phyloP scores from a whole-genome alignment of 2,797 vertebrate genomes.

The Carduelis carduelis region DNA sequence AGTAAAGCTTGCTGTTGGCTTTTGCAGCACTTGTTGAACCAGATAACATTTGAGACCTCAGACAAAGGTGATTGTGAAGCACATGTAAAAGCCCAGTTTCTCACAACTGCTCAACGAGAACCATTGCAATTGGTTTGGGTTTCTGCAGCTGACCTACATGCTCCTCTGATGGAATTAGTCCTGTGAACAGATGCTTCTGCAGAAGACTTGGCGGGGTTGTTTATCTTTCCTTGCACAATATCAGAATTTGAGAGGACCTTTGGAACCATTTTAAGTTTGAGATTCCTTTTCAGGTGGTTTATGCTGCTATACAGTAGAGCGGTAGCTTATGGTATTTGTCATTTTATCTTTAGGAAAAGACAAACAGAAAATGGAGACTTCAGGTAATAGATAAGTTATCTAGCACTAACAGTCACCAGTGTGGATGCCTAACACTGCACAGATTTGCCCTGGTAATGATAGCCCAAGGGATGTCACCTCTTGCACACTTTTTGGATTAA shows the following conservation, averaged over 20 bases:
- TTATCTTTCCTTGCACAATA: background rate
- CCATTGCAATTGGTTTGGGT: background rate
- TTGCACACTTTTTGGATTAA: background rate
- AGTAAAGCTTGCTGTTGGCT: accelerated
- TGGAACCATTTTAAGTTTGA: background rate
- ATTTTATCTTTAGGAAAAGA: slow-evolving; percentile 65
- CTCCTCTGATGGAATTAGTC: background rate
- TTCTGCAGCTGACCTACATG: background rate
- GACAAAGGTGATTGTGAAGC: background rate
- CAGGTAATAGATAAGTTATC: slow-evolving; percentile 61
- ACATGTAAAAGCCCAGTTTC: background rate
- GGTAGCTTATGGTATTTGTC: slow-evolving; percentile 41
- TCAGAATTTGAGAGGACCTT: background rate
- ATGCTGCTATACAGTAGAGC: background rate
- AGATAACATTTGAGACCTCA: background rate
- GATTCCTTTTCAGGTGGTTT: slow-evolving; percentile 12
- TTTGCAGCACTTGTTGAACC: background rate
- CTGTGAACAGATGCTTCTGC: background rate
- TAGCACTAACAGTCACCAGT: slow-evolving; percentile 37
- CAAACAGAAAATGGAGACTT: slow-evolving; percentile 62
- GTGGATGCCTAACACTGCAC: slow-evolving; percentile 7
- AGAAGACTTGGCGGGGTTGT: accelerated
- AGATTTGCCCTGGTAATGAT: background rate
- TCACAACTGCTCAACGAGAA: background rate
- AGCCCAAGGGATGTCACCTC: background rate